phyloP scores from a whole-genome alignment of 1,140 invertebrate species.

The Zophobas atratus region DNA sequence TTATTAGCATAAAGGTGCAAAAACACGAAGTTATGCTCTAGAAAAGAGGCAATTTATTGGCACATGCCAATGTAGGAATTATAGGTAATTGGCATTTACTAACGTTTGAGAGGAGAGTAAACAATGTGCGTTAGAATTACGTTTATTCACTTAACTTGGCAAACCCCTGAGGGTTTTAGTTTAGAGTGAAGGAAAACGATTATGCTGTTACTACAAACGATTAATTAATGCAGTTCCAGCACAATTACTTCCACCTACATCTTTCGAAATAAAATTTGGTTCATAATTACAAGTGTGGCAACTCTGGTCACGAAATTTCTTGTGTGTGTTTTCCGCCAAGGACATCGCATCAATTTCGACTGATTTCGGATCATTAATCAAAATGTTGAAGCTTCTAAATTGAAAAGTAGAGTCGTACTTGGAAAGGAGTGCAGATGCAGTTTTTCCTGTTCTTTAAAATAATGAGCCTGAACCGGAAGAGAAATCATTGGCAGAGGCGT shows the following conservation, averaged over 20 bases:
- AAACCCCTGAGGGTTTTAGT: neutral
- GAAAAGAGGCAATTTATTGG: conserved; percentile 11
- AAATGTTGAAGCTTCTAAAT: neutral
- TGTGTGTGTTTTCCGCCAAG: conserved; percentile 15
- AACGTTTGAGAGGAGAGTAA: neutral
- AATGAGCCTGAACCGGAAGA: conserved; percentile 8
- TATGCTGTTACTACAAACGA: no score
- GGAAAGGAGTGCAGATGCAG: conserved; percentile 4
- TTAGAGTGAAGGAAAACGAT: no score
- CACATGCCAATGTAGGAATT: conserved; percentile 10
- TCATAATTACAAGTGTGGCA: conserved; percentile 20
- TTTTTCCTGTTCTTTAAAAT: conserved; percentile 24
- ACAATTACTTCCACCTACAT: conserved; percentile 1
- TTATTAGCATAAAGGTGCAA: neutral
- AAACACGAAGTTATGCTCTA: conserved; percentile 9
- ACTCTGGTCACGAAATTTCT: conserved; percentile 15
- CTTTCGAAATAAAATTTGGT: conserved; percentile 22
- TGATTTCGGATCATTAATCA: conserved; percentile 36
- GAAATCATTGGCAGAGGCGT: neutral
- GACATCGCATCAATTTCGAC: neutral
- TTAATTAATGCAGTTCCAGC: no score
- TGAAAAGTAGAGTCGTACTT: neutral
- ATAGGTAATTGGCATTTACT: neutral
- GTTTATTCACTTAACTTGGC: neutral
- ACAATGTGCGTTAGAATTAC: neutral